Conservation (phyloP, 2,888 invertebrate species). For the Drosophila seclusa region DNA sequence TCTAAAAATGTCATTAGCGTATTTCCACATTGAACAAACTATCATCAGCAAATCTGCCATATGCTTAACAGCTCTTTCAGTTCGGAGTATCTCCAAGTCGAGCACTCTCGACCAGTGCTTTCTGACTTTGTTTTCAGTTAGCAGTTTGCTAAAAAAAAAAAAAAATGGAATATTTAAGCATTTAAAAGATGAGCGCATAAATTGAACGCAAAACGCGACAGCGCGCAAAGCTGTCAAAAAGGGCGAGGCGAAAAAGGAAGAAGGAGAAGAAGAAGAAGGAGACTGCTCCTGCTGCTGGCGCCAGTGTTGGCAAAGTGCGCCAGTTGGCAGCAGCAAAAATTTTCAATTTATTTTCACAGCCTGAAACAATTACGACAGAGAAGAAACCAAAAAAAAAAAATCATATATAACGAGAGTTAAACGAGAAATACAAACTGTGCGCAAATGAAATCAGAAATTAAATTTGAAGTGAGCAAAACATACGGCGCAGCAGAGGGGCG, state of each 20-base stretch:
- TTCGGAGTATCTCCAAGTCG: background rate
- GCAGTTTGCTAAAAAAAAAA: slow-evolving; percentile 14
- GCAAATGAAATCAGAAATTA: slow-evolving; percentile 79
- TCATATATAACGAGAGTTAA: slow-evolving; percentile 16
- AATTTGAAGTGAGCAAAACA: slow-evolving; percentile 77
- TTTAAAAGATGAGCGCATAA: slow-evolving; percentile 66
- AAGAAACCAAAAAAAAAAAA: slow-evolving; percentile 12
- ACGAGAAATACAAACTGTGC: slow-evolving; percentile 63
- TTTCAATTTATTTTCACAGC: slow-evolving; percentile 80
- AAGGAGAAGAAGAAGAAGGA: slow-evolving; percentile 30
- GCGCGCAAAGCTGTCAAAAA: slow-evolving; percentile 74
- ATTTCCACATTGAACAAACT: background rate
- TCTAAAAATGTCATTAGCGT: background rate
- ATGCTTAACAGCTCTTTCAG: background rate
- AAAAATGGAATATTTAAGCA: slow-evolving; percentile 38
- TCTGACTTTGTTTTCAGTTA: slow-evolving; percentile 13
- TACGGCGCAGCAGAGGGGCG: slow-evolving; percentile 51
- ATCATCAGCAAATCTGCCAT: background rate
- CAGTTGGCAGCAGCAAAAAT: slow-evolving; percentile 63
- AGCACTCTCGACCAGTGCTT: background rate
- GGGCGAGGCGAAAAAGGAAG: slow-evolving; percentile 40
- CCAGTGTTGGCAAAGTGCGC: slow-evolving; percentile 50
- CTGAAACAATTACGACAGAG: slow-evolving; percentile 71
- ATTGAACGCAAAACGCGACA: slow-evolving; percentile 68
- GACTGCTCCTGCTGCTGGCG: slow-evolving; percentile 8